A percentile compares a stretch with the other conserved stretches of the same genome.
These are phyloP conservation scores for Sus scrofa DNA, from an alignment of 2,113 vertebrate species.

Conservation along the genomic window DNA sequence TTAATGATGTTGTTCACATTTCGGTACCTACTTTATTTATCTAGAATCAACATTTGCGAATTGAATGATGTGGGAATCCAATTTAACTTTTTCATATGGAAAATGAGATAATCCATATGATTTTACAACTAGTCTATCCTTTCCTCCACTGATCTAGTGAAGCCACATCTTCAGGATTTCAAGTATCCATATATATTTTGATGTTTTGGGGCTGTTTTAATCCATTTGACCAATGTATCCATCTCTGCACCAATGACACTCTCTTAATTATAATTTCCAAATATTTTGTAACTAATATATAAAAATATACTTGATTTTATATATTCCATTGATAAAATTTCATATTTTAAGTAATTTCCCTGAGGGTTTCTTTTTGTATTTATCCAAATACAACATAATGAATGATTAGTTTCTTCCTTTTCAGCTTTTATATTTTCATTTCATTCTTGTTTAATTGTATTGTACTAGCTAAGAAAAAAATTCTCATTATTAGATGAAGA, in stretches of 20 bases:
- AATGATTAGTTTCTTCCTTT: background rate
- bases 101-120: background rate
- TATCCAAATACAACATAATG: background rate
- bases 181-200: background rate
- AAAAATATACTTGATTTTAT: background rate
- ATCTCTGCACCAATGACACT: background rate
- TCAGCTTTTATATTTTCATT: background rate
- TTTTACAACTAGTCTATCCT: background rate
- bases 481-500: background rate
- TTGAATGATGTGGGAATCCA: background rate
- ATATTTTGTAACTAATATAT: background rate
- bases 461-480: background rate
- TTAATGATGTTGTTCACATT: background rate
- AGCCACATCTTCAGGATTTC: background rate
- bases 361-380: background rate
- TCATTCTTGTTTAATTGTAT: background rate
- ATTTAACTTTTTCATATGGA: background rate
- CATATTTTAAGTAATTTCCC: slow-evolving; percentile 6
- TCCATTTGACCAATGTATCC: background rate
- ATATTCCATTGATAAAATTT: background rate
- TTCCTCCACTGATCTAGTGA: background rate
- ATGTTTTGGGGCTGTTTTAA: background rate
- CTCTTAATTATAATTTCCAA: background rate
- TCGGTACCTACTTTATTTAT: background rate
- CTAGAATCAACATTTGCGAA: background rate